A percentile compares a stretch with the other conserved stretches of the same genome.
phyloP scores from a whole-genome alignment of 2,113 vertebrate genomes.

The Limanda limanda region DNA sequence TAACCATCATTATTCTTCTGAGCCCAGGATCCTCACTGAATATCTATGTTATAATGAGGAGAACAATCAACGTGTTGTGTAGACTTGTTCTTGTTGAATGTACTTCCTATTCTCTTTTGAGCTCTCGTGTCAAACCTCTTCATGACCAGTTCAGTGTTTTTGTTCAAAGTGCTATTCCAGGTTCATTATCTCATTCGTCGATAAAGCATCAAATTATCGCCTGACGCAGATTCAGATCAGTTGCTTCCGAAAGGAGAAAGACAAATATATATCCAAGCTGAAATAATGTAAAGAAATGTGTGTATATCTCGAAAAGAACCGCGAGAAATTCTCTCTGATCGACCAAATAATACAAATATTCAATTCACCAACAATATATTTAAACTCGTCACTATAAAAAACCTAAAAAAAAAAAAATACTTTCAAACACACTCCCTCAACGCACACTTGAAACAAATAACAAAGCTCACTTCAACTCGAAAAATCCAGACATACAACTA shows the following conservation, averaged over 20 bases:
- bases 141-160: not conserved
- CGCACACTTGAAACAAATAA: conserved; percentile 7
- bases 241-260: not conserved
- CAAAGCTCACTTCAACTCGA: conserved; percentile 15
- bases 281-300: conserved; percentile 13
- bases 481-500: conserved; percentile 49
- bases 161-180: not conserved
- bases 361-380: not conserved
- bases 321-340: not conserved
- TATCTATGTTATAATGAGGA: not conserved
- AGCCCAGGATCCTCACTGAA: not conserved
- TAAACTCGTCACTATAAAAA: conserved; percentile 4
- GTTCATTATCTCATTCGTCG: not conserved
- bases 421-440: not conserved
- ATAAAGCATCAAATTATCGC: conserved; percentile 7
- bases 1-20: not conserved
- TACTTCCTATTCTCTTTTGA: not conserved
- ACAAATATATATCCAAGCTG: not conserved
- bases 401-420: not conserved
- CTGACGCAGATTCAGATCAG: not conserved
- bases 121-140: not conserved
- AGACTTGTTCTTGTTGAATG: not conserved
- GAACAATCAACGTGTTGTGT: not conserved
- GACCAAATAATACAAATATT: conserved; percentile 6
- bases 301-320: not conserved